Evolutionary conservation across 2,888 invertebrate genomes (phyloP), one percentile per base, ranked within the genome.

Genomic region (Mesorhabditis spiculigera): DNA sequence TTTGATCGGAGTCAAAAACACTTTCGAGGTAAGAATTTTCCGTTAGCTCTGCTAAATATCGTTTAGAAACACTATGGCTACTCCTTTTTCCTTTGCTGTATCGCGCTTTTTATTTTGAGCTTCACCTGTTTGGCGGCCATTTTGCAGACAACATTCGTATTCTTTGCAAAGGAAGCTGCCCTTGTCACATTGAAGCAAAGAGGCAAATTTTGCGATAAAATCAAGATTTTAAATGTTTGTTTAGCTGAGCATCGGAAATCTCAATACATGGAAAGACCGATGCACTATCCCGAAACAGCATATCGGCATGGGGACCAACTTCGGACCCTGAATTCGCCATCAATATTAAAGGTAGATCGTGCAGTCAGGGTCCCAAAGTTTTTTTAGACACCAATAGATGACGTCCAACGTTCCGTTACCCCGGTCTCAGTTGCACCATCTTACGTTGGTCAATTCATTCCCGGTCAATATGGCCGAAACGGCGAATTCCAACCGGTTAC

Each of bases 1-100:
- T 70, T 72, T 85, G 58, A 85, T 85, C 45, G 85, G 85, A 45
- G 73, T 83, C 44, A 79, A 79, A 66, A 82, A 82, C 68, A 80
- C 80, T 16, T 83, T 78, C 68, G 81, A 80, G 74, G 80, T 81
- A 58, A 6, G 61, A 61, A 8, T 6, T 45, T 43, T 65, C 45
- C 43, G 41, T 42, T 43, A 28, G 43, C 45, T 5, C 62, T 13
- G 5, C 4, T 13, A 44, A 13, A 10, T 28, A 13, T 8, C n/a
- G 70, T 78, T 28, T 71, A 82, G 82, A 85, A 85, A 71, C 67
- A 72, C 5, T 85, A 82, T 68, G 85, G 85, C 13, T 85, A 85
- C 74, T 85, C 85, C 4, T 85, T 83, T 71, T 85, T 81, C 65
- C 72, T 85, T n/a, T 82, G 82, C 4, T 77, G 81, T 61, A 65